Percentiles rank a stretch among this genome's conserved stretches.
These are phyloP conservation scores for Centroberyx gerrardi DNA, from an alignment of 2,797 vertebrate genomes.

Conservation along the genomic window DNA sequence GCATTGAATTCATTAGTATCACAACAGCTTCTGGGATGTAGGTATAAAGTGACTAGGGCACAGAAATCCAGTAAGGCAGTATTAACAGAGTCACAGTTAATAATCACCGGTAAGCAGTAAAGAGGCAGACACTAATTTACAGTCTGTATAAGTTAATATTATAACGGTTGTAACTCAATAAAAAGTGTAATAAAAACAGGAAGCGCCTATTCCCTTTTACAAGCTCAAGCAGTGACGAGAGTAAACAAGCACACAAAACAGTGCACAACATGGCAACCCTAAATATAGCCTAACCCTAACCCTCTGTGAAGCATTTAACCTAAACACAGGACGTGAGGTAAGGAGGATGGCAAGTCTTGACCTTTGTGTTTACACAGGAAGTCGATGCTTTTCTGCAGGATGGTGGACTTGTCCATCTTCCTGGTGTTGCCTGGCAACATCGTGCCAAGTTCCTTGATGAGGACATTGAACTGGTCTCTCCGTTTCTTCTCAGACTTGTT, in stretches of 20 bases:
- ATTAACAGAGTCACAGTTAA: not conserved
- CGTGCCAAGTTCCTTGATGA: slow-evolving; percentile 98
- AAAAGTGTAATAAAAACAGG: slow-evolving; percentile 21
- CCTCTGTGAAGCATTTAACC: slow-evolving; percentile 17
- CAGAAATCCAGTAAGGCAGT: not conserved
- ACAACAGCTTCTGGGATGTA: not conserved
- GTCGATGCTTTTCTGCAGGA: slow-evolving; percentile 98
- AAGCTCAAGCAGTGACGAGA: not conserved
- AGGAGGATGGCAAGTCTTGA: slow-evolving; percentile 66
- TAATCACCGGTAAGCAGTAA: not conserved
- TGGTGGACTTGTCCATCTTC: slow-evolving; percentile 99
- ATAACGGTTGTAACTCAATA: slow-evolving; percentile 1
- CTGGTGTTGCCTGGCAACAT: slow-evolving; percentile 98
- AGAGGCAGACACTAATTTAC: not conserved
- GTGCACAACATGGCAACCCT: slow-evolving; percentile 5
- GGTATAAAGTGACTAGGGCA: slow-evolving; percentile 4
- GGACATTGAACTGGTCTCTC: slow-evolving; percentile 99
- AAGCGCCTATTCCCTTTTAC: not conserved
- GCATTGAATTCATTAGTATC: too few relatives aligned
- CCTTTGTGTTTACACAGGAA: slow-evolving; percentile 99
- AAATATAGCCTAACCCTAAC: slow-evolving; percentile 24
- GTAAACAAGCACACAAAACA: slow-evolving; percentile 33
- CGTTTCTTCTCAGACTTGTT: slow-evolving; percentile 99
- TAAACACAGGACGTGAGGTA: slow-evolving; percentile 43
- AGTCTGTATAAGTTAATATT: not conserved